A percentile compares a stretch with the other conserved stretches of the same genome.
These are phyloP conservation scores for Rhombomys opimus DNA, from an alignment of 2,113 vertebrate genomes.

Conservation along the genomic window DNA sequence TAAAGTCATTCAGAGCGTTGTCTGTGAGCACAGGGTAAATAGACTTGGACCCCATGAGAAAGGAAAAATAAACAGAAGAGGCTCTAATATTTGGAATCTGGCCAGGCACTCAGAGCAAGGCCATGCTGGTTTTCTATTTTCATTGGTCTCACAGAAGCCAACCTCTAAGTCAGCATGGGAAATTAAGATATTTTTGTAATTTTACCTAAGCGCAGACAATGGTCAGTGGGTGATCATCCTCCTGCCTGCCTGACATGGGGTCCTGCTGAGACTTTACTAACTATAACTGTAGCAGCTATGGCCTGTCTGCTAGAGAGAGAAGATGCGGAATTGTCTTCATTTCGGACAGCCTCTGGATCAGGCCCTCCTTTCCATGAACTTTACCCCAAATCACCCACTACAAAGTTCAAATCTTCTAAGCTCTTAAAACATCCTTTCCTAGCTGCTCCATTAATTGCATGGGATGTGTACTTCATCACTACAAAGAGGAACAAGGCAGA, in stretches of 20 bases:
- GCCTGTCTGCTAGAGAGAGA: neutral
- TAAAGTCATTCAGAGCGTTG: neutral
- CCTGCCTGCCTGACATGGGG: neutral
- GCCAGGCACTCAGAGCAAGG: neutral
- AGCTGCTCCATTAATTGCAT: neutral
- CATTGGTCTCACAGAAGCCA: conserved; percentile 8
- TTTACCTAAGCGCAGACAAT: conserved; percentile 55
- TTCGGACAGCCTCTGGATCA: neutral
- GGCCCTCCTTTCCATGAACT: neutral
- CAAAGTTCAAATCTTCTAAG: neutral
- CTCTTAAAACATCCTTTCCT: neutral
- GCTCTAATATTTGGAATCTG: conserved; percentile 21
- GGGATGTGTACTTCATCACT: neutral
- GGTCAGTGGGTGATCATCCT: neutral
- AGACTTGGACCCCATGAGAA: conserved; percentile 7
- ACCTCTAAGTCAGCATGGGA: conserved; percentile 28
- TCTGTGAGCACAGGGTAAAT: conserved; percentile 29
- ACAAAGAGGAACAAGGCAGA: neutral
- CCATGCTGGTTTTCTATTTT: neutral
- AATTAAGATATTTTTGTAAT: conserved; percentile 26
- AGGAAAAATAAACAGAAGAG: neutral
- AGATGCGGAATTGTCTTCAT: neutral
- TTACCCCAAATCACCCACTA: neutral
- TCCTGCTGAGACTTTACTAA: neutral
- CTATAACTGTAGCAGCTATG: neutral